These are phyloP conservation scores for Torymus texanus DNA, from an alignment of 2,888 invertebrate genomes.

Conservation along the genomic window DNA sequence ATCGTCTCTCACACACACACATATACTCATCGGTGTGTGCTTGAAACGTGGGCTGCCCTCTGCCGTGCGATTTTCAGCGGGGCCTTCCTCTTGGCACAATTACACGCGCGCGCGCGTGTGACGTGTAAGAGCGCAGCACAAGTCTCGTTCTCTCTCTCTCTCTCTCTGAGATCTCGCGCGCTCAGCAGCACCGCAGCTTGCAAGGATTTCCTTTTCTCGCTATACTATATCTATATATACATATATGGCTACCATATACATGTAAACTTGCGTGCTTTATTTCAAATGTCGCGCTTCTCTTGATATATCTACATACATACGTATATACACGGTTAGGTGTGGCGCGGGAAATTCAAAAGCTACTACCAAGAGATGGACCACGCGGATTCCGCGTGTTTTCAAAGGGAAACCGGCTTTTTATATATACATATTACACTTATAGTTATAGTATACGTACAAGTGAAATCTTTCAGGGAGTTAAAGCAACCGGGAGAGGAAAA, in stretches of 20 bases:
- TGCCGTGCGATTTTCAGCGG: conserved; percentile 69
- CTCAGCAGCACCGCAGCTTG: conserved; percentile 1
- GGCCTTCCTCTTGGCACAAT: conserved; percentile 52
- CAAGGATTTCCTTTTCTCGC: conserved; percentile 12
- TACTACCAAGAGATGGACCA: not conserved
- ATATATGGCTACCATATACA: not conserved
- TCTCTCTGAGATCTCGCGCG: not conserved
- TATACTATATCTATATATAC: not conserved
- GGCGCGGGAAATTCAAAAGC: conserved; percentile 42
- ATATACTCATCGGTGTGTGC: not conserved
- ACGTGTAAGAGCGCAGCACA: not conserved
- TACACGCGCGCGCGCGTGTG: conserved; percentile 15
- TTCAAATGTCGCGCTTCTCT: conserved; percentile 44
- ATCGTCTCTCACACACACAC: not conserved
- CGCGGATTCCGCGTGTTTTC: too few species aligned
- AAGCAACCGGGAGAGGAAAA: too few species aligned
- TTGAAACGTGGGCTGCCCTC: conserved; percentile 64
- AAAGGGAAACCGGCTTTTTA: too few species aligned
- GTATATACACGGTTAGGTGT: too few species aligned
- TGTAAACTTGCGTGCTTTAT: not conserved
- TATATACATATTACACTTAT: too few species aligned
- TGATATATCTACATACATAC: too few species aligned
- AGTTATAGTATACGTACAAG: too few species aligned
- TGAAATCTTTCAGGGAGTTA: too few species aligned
- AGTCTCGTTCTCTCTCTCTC: not conserved